Conservation (phyloP, 2,888 invertebrate genomes). For the Adelphocoris suturalis region DNA sequence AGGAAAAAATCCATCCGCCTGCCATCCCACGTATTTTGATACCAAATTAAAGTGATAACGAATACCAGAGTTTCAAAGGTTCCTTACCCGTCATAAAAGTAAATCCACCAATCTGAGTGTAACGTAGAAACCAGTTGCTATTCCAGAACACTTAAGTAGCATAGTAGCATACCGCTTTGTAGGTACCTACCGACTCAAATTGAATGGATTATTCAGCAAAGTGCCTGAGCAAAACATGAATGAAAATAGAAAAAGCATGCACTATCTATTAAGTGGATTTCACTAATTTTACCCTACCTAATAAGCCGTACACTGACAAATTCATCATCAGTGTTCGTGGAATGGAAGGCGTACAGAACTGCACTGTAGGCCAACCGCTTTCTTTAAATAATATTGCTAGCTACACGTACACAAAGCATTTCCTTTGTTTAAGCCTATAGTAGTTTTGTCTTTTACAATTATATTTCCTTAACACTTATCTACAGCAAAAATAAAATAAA, state of each 20-base stretch:
- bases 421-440: conserved; percentile 74
- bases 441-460: conserved; percentile 52
- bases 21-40: no score
- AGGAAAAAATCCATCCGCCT: no score
- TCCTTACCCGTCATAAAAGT: no score
- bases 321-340: neutral
- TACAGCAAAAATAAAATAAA: conserved; percentile 62
- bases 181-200: no score
- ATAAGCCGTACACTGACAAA: conserved; percentile 50
- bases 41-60: no score
- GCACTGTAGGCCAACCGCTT: conserved; percentile 26
- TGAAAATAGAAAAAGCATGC: conserved; percentile 46
- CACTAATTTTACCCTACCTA: conserved; percentile 38
- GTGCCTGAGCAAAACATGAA: neutral
- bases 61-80: no score
- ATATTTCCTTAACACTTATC: conserved; percentile 63
- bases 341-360: conserved; percentile 21
- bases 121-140: no score
- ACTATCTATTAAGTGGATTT: conserved; percentile 7
- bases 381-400: conserved; percentile 74
- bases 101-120: no score
- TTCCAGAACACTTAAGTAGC: no score
- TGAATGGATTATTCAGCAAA: neutral
- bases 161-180: no score
- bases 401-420: conserved; percentile 75